Base-by-base conservation (phyloP, 2,113 vertebrate genomes). In the Rhynchomys soricoides region DNA sequence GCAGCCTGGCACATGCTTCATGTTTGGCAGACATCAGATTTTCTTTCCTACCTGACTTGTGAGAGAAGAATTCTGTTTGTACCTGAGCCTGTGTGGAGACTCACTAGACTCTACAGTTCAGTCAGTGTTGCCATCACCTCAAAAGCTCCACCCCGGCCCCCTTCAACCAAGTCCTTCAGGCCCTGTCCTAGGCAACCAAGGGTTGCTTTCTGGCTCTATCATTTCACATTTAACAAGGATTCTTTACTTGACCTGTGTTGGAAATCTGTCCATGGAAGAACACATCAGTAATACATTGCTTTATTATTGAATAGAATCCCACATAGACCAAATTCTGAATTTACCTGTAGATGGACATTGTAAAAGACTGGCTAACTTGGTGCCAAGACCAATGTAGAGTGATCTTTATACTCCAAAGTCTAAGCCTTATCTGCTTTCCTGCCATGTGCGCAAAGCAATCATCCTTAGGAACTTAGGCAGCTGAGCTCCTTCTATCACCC, bases 31-130 rank as follows among this genome's bases (percentile, higher is more conserved):
- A 55, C 22, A 22, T 26, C 24, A 8, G 0, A 0, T 34, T 52
- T 37, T 29, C 24, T 45, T n/a, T 77, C n/a, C n/a, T 89, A 4
- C 29, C 19, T 89, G 45, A 88, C 1, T 37, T 29, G 64, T 40
- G 48, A n/a, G 40, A 26, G 52, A 13, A 0, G n/a, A 13, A 0
- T 15, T 40, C 66, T 21, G 45, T 48, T 45, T 21, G 37, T 17
- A 12, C 5, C 15, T 34, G 59, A 75, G 16, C 55, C 9, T 50
- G 3, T 55, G 37, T 48, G 29, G 8, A 86, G 62, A 48, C 62
- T 68, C 82, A 31, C 82, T 29, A 29, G 79, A 59, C 22, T 52
- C 78, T 57, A n/a, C 37, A 40, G 11, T 40, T 59, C 37, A 40
- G 37, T 40, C 78, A 26, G 11, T 15, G 5, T 4, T 57, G 78